Conservation (phyloP, 2,113 vertebrate genomes). For the Aplodontia rufa region DNA sequence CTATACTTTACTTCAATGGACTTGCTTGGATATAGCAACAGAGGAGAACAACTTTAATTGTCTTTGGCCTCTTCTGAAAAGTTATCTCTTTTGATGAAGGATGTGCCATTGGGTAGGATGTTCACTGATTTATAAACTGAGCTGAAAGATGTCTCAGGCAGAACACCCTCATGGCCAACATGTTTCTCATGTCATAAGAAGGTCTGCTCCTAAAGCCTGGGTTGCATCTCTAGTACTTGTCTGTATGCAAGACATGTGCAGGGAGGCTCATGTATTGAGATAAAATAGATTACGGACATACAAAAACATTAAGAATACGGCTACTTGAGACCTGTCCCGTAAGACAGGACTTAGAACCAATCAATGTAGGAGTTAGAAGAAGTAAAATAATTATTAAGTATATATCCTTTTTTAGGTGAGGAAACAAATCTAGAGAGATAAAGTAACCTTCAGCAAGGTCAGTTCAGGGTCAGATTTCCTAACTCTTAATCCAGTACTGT, state of each 20-base stretch:
- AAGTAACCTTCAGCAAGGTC: neutral
- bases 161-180: neutral
- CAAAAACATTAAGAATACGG: neutral
- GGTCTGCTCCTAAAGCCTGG: neutral
- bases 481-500: neutral
- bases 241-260: neutral
- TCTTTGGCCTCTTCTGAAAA: neutral
- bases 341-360: neutral
- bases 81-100: neutral
- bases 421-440: neutral
- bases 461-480: constrained; percentile 3
- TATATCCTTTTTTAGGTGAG: neutral
- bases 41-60: neutral
- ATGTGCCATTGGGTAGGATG: neutral
- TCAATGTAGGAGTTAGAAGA: neutral
- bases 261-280: neutral
- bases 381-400: neutral
- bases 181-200: neutral
- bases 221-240: neutral
- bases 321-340: neutral
- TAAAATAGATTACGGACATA: neutral
- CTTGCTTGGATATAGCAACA: neutral
- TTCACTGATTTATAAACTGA: neutral
- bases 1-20: neutral
- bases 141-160: neutral